Percentiles rank a stretch among this genome's conserved stretches.
These are phyloP conservation scores for Coleophora deauratella DNA, from an alignment of 2,888 invertebrate species.

Conservation along the genomic window DNA sequence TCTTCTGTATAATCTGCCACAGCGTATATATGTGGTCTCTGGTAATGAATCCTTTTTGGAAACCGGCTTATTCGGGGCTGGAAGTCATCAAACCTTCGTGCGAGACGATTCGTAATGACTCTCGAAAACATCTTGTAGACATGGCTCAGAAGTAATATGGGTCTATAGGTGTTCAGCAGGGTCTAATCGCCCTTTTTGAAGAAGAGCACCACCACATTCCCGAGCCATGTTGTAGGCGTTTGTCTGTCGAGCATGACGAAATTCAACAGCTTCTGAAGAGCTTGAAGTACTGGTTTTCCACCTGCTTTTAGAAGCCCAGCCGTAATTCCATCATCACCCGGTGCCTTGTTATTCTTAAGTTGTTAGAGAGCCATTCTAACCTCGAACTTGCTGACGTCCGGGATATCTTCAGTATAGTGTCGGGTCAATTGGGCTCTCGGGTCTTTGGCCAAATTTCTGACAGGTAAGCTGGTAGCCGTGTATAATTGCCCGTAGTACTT, in stretches of 20 bases:
- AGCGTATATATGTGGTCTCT: conserved; percentile 1
- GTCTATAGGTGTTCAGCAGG: background rate
- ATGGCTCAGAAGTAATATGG: background rate
- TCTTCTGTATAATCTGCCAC: conserved; percentile 8
- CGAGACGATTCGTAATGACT: background rate
- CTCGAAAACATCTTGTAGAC: background rate
- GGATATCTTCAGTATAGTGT: too few species aligned
- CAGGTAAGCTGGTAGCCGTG: too few species aligned
- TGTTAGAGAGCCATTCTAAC: too few species aligned
- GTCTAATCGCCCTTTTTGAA: background rate
- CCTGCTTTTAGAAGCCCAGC: background rate
- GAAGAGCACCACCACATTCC: background rate
- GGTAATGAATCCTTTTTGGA: too few species aligned
- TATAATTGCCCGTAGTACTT: too few species aligned
- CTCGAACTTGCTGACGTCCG: too few species aligned
- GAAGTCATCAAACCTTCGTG: background rate
- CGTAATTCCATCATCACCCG: too few species aligned
- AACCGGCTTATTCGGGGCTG: too few species aligned
- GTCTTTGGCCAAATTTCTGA: too few species aligned
- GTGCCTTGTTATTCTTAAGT: too few species aligned
- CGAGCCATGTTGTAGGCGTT: background rate
- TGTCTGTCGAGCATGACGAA: background rate
- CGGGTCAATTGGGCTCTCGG: too few species aligned
- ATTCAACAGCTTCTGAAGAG: background rate
- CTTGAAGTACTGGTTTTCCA: background rate